Conservation (phyloP, 2,888 invertebrate species). For the Phania funesta region DNA sequence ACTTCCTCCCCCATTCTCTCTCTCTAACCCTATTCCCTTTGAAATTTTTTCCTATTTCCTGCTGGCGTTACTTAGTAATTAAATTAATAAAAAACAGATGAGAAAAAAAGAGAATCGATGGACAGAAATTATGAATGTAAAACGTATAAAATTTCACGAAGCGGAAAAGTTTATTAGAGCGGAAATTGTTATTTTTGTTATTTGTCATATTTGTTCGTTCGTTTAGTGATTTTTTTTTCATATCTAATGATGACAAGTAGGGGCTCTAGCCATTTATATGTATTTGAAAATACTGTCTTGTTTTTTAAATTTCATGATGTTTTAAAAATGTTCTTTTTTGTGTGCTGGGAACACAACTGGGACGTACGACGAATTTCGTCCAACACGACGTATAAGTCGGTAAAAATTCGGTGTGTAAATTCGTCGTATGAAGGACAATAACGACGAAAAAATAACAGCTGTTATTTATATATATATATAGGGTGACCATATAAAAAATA, state of each 20-base stretch:
- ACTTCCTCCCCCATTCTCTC: no score
- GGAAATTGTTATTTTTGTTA: constrained; percentile 69
- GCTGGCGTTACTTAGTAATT: background rate
- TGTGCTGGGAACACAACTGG: no score
- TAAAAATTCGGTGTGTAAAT: no score
- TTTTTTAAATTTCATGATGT: background rate
- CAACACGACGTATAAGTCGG: no score
- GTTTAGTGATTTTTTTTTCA: constrained; percentile 9
- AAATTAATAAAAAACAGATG: background rate
- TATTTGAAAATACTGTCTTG: background rate
- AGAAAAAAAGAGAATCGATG: background rate
- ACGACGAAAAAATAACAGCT: no score
- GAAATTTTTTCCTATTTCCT: background rate
- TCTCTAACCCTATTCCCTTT: no score
- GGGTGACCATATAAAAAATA: no score
- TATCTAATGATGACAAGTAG: background rate
- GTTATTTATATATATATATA: no score
- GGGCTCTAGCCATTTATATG: background rate
- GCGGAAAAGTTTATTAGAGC: constrained; percentile 70
- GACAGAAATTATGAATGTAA: constrained; percentile 53
- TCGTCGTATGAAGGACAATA: no score
- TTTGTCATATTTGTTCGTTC: constrained; percentile 45
- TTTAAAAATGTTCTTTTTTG: background rate
- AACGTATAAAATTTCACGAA: constrained; percentile 63
- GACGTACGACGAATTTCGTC: no score